A percentile compares a stretch with the other conserved stretches of the same genome.
Evolutionary conservation across 2,113 vertebrate genomes (phyloP).

Genomic region (Alaudala cheleensis): DNA sequence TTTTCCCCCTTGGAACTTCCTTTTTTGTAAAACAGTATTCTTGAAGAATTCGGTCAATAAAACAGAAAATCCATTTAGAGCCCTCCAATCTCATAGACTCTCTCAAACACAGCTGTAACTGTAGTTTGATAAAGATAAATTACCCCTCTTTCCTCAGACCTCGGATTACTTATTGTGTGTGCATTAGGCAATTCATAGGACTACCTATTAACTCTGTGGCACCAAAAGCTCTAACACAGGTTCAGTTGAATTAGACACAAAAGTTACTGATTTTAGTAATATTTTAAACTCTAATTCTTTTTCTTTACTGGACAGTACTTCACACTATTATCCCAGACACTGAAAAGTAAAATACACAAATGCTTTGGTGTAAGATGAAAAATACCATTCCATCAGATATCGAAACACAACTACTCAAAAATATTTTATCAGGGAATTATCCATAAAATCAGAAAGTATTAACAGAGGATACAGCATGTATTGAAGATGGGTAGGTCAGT

Average conservation of each 20-base stretch:
- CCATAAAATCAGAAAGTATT: background rate
- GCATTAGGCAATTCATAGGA: background rate
- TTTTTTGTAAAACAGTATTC: background rate
- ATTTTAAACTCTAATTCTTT: background rate
- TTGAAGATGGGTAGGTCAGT: background rate
- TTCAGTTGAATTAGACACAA: background rate
- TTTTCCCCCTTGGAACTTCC: too few species aligned
- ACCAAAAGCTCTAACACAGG: background rate
- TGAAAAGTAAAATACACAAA: background rate
- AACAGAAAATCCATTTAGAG: constrained; percentile 5
- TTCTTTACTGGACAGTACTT: background rate
- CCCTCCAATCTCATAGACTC: background rate
- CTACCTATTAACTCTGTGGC: background rate
- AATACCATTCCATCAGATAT: background rate
- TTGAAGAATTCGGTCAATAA: background rate
- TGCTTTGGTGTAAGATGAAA: background rate
- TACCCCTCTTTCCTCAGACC: background rate
- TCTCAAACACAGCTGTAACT: constrained; percentile 2
- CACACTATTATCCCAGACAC: background rate
- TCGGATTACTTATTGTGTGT: background rate
- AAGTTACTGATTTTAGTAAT: background rate
- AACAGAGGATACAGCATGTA: background rate
- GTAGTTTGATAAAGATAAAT: constrained; percentile 58
- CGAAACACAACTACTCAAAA: background rate
- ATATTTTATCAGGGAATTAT: background rate